Evolutionary conservation across 1,140 invertebrate genomes (phyloP).

Genomic region (Leptopilina boulardi): DNA sequence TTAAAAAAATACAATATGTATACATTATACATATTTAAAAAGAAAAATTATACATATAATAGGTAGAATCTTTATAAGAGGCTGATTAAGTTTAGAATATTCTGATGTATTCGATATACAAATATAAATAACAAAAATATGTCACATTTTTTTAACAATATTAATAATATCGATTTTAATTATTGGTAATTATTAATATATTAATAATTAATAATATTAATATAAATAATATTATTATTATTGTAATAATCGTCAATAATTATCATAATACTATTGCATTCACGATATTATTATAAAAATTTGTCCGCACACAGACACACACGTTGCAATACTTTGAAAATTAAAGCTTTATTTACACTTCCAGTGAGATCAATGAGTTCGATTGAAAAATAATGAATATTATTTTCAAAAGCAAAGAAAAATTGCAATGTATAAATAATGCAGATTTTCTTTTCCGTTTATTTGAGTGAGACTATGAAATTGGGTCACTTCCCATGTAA

Average conservation of each 20-base stretch:
- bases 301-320: background rate
- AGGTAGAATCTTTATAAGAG: conserved; percentile 57
- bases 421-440: background rate
- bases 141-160: background rate
- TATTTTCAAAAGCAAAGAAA: too few relatives aligned
- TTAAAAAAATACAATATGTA: conserved; percentile 36
- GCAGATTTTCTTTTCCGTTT: background rate
- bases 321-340: background rate
- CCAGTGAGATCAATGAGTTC: background rate
- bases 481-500: conserved; percentile 1
- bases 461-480: background rate
- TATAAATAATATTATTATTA: too few relatives aligned
- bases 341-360: conserved; percentile 8
- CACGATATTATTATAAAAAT: background rate
- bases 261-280: too few relatives aligned
- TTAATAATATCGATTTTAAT: background rate
- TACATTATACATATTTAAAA: conserved; percentile 37
- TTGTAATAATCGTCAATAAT: too few relatives aligned
- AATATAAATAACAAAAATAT: background rate
- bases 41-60: conserved; percentile 42
- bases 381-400: too few relatives aligned
- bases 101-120: conserved; percentile 52
- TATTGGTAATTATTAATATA: background rate
- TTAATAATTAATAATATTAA: too few relatives aligned
- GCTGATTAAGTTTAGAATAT: conserved; percentile 61